Evolutionary conservation across 2,113 vertebrate genomes (phyloP).

Genomic region (Corvus moneduloides): DNA sequence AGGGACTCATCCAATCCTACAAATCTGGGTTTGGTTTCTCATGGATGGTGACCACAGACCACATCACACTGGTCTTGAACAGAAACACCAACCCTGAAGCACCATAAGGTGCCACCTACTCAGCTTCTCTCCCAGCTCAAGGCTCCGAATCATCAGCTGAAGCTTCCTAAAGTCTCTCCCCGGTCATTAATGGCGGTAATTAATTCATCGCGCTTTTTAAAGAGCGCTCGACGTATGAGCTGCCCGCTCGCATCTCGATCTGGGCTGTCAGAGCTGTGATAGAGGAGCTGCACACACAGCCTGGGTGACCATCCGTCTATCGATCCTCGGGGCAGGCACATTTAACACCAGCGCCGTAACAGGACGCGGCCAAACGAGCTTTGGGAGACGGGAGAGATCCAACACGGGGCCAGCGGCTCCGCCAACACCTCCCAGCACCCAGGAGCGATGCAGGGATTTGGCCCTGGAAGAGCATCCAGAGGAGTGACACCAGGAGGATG

Average conservation of each 20-base stretch:
- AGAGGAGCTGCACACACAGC: constrained; percentile 38
- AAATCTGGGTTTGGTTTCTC: neutral
- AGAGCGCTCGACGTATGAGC: neutral
- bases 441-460: neutral
- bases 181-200: neutral
- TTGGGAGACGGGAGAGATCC: neutral
- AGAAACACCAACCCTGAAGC: neutral
- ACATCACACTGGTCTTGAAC: neutral
- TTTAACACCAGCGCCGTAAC: neutral
- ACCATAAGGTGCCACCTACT: neutral
- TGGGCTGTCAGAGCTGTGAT: constrained; percentile 36
- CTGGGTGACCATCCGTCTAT: neutral
- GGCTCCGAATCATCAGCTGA: neutral
- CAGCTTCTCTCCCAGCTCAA: rapidly evolving
- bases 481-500: rapidly evolving
- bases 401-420: neutral
- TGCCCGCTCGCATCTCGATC: neutral
- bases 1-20: neutral
- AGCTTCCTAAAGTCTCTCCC: neutral
- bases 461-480: neutral
- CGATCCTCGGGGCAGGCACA: neutral
- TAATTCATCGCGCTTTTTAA: constrained; percentile 30
- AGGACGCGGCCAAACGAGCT: neutral
- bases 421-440: neutral
- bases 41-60: rapidly evolving